Base-by-base conservation (phyloP, 2,888 invertebrate genomes). In the Prosopocoilus inquinatus region DNA sequence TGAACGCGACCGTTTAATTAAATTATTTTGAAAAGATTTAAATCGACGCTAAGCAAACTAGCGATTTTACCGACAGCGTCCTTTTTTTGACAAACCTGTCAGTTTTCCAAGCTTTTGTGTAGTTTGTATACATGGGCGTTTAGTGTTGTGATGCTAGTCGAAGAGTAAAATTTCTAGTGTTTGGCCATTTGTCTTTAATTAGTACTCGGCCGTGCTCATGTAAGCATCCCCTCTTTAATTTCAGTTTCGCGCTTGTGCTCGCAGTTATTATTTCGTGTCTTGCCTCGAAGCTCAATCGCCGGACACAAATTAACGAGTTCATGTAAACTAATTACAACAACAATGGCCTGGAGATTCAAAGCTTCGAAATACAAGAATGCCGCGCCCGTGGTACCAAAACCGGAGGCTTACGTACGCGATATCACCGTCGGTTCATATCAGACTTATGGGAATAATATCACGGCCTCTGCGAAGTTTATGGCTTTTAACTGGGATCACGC, bases 321-420 rank as follows among this genome's bases (percentile, higher is more conserved):
- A 41, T 41, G 41, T 41, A 41, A 9, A 41, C 9, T n/a, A 13
- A 16, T 28, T 28, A 28, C 4, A 20, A 41, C 4, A 20, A 41
- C 36, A 49, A 93, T 94, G 93, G 91, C 93, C 79, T 93, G 93
- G 91, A 85, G 95, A 79, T 96, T 96, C 81, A 96, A 96, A 83
- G 94, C 94, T 75, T 96, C 96, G 61, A 97, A 97, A 79, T 97
- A 94, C 80, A 97, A 96, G 85, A 97, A 97, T 88, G 94, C 96
- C 62, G 90, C 94, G 65, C 95, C 96, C 41, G 94, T 95, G 72
- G 89, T 94, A 71, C 95, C 96, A 36, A 96, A 96, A 76, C 94
- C 94, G 57, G 96, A 96, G 82, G 90, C 91, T 64, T 89, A 90
- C 81, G 75, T 87, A 64, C 85, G 92, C 65, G 96, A 96, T 75